Evolutionary conservation across 2,888 invertebrate genomes (phyloP).

Genomic region (Drosophila imparisetae): DNA sequence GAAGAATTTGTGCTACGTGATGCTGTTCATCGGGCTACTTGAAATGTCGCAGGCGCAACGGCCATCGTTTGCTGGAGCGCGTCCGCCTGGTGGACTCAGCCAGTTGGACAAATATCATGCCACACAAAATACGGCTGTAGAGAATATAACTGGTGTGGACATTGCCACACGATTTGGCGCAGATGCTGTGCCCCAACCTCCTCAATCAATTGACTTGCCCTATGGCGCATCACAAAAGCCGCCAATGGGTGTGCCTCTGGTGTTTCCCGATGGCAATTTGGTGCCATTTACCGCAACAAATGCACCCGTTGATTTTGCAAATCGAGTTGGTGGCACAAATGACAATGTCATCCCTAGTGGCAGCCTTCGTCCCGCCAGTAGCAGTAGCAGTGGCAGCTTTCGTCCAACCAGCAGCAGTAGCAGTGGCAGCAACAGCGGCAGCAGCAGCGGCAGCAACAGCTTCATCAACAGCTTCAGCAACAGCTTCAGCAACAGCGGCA

Average conservation of each 20-base stretch:
- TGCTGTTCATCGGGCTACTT: slow-evolving; percentile 38
- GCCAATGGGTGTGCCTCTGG: slow-evolving; percentile 75
- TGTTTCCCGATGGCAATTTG: slow-evolving; percentile 58
- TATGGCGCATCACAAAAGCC: slow-evolving; percentile 72
- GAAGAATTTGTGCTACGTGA: slow-evolving; percentile 16
- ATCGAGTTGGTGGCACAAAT: slow-evolving; percentile 60
- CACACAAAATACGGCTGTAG: slow-evolving; percentile 57
- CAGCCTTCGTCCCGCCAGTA: neutral
- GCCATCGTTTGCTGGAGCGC: slow-evolving; percentile 87
- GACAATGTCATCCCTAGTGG: slow-evolving; percentile 1
- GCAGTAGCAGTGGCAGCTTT: too few relatives aligned
- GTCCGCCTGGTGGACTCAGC: slow-evolving; percentile 86
- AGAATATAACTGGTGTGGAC: slow-evolving; percentile 55
- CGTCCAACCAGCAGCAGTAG: rapidly evolving
- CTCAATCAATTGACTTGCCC: slow-evolving; percentile 38
- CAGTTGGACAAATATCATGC: slow-evolving; percentile 86
- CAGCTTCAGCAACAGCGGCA: neutral
- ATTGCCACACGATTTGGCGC: slow-evolving; percentile 86
- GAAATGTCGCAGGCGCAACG: slow-evolving; percentile 85
- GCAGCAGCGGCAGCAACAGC: neutral
- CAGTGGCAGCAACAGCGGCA: neutral
- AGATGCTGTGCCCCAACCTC: slow-evolving; percentile 85
- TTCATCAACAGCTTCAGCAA: neutral
- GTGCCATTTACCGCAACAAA: neutral
- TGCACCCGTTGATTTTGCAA: slow-evolving; percentile 38